Base-by-base conservation (phyloP, 2,888 invertebrate genomes). In the Saturnia pavonia region DNA sequence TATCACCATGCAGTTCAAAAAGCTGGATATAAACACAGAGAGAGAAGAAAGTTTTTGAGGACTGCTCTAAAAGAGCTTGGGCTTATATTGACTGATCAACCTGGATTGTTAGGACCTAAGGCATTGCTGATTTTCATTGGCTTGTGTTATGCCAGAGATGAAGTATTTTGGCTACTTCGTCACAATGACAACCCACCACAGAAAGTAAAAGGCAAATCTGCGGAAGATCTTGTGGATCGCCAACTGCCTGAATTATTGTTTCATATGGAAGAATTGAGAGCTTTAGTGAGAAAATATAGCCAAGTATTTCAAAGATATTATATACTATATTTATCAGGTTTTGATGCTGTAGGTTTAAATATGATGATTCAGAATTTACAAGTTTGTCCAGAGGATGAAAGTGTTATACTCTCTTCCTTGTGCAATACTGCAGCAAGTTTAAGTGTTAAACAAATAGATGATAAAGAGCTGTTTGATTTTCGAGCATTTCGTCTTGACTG, bases 251-350 rank as follows among this genome's bases (percentile, higher is more conserved):
- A 99, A 89, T 92, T 99, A 66, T 92, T 99, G 12, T 99, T 99
- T 85, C 99, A 99, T 85, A 99, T 99, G 96, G 99, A 99, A 88
- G 99, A 99, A 89, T 90, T 99, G 69, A 95, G 99, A 81, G 98
- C 97, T 40, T 93, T 99, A 70, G 98, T 99, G 7, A 96, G 99
- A 74, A 99, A 99, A 87, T 99, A 99, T 88, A 98, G 97, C 80
- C 98, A 98, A 93, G 98, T 99, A 12, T 97, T 99, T 94, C 99
- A 99, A 89, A 95, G 99, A 75, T 99, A 99, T 89, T 99, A 99
- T 90, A 97, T 99, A 42, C 99, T 99, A 90, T 99, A 99, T 94
- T 94, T 99, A 71, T 97, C 98, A 54, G 99, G 99, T 16, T 99
- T 97, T 90, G 99, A 99, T 94, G 98, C 99, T 25, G 97, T 98